Evolutionary conservation across 2,113 vertebrate species (phyloP), one percentile per base, ranked within the genome.

Genomic region (Rallus limicola): DNA sequence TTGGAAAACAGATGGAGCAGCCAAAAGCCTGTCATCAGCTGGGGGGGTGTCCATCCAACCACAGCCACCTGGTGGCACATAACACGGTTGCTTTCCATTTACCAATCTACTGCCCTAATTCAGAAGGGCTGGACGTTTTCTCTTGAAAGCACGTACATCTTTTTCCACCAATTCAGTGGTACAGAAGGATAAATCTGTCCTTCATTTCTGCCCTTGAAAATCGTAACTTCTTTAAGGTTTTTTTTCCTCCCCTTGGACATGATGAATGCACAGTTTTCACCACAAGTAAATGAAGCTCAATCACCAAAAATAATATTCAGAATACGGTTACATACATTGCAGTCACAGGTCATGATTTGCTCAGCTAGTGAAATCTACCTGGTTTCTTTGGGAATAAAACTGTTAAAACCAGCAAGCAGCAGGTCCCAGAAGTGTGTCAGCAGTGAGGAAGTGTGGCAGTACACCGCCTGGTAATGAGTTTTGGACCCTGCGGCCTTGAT

Each of bases 1-100:
- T 3, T 71, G 70, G 79, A 85, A 92, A 92, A 82, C 55, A 91
- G 70, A 59, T 0, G 0, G 62, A 75, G 91, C 69, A 83, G 78
- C 92, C 67, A 72, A 85, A 92, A 94, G 33, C 60, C 77, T 81
- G 5, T 90, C 58, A 50, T 84, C 76, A 75, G 58, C 80, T 65
- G 17, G 28, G 72, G 42, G 18, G 8, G 16, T 62, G 40, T 80
- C 67, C 48, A 14, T 34, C 31, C 55, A 59, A 26, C 56, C 53
- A 58, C 55, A 72, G 53, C 60, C 38, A 64, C 63, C 46, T 53
- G 23, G 81, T 68, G 60, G 58, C 60, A 70, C 38, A 24, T 42
- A 58, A 82, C 63, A 26, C 46, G 20, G 63, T 65, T 3, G 9
- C 38, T 80, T 79, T 79, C 52, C 70, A 52, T 90, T 78, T 92